A percentile compares a stretch with the other conserved stretches of the same genome.
Evolutionary conservation across 2,113 vertebrate species (phyloP).

Genomic region (Sander lucioperca): DNA sequence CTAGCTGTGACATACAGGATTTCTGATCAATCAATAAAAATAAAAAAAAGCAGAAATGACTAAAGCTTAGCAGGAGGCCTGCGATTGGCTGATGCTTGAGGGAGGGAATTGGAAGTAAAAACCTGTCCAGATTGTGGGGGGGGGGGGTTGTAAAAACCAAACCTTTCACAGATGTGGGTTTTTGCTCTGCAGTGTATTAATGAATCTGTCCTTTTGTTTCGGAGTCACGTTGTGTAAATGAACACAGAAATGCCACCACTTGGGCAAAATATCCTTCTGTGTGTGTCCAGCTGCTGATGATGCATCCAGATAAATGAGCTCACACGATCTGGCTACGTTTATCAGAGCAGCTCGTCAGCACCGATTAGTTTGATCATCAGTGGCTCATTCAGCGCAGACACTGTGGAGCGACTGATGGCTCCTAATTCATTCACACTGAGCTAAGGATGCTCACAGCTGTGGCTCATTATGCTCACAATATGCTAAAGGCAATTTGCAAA

Average conservation of each 20-base stretch:
- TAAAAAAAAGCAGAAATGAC: too few relatives aligned
- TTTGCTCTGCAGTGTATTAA: too few relatives aligned
- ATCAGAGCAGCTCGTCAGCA: neutral
- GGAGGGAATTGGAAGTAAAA: too few relatives aligned
- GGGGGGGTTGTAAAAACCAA: too few relatives aligned
- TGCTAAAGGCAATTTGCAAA: neutral
- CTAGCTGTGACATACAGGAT: too few relatives aligned
- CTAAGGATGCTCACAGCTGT: constrained; percentile 6
- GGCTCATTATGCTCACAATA: neutral
- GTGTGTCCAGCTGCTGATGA: neutral
- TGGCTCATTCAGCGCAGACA: neutral
- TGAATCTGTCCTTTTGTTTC: too few relatives aligned
- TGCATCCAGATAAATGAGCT: neutral
- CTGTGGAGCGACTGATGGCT: neutral
- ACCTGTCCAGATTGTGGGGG: too few relatives aligned
- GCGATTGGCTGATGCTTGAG: too few relatives aligned
- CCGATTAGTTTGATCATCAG: neutral
- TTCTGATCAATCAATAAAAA: too few relatives aligned
- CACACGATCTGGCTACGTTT: neutral
- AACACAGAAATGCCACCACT: neutral
- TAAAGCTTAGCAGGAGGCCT: too few relatives aligned
- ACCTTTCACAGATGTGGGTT: too few relatives aligned
- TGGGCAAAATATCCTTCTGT: neutral
- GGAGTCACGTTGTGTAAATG: too few relatives aligned
- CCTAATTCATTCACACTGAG: neutral